Evolutionary conservation across 1,140 invertebrate species (phyloP).

Genomic region (Alviniconcha marisindica): DNA sequence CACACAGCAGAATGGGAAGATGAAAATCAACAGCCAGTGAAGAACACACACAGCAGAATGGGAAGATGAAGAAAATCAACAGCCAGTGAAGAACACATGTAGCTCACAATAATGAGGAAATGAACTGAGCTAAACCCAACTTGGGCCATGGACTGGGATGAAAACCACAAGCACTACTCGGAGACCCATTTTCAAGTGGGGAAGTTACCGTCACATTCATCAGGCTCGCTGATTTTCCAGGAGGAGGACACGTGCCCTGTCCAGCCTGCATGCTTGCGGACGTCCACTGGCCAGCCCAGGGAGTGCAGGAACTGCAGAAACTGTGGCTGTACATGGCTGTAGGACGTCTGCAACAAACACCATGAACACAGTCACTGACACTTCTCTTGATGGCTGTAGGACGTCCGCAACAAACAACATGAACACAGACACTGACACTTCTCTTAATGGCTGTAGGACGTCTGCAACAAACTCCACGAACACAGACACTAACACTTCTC

Average conservation of each 20-base stretch:
- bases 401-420: slow-evolving; percentile 26
- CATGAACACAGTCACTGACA: not conserved
- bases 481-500: not conserved
- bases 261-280: slow-evolving; percentile 91
- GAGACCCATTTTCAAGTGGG: too few species aligned
- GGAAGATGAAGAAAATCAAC: not conserved
- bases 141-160: too few species aligned
- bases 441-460: not conserved
- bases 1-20: too few species aligned
- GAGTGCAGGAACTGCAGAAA: slow-evolving; percentile 89
- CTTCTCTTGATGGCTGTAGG: not conserved
- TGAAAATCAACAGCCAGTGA: too few species aligned
- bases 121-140: too few species aligned
- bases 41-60: not conserved
- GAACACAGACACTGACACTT: not conserved
- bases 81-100: too few species aligned
- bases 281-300: slow-evolving; percentile 90
- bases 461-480: slow-evolving; percentile 24
- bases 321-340: slow-evolving; percentile 81
- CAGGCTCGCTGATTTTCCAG: slow-evolving; percentile 79
- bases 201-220: slow-evolving; percentile 64
- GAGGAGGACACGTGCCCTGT: slow-evolving; percentile 90
- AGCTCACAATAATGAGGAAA: too few species aligned
- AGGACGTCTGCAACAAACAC: slow-evolving; percentile 71
- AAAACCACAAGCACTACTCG: too few species aligned